Percentiles rank a stretch among this genome's conserved stretches.
Evolutionary conservation across 2,113 vertebrate species (phyloP).

Genomic region (Sterrhoptilus dennistouni): DNA sequence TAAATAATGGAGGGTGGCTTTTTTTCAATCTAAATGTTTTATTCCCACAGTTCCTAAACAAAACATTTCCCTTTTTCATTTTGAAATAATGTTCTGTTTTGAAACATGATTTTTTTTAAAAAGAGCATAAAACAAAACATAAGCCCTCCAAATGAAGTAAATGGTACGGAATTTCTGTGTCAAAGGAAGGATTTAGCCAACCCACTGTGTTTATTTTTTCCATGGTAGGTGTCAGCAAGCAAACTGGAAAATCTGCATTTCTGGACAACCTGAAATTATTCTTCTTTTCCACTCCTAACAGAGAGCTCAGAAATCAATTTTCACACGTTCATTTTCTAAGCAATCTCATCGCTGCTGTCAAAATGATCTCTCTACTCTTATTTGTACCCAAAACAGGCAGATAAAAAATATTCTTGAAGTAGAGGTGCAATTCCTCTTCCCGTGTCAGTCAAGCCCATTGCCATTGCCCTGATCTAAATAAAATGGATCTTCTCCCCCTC

Average conservation of each 20-base stretch:
- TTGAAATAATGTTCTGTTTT: neutral
- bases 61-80: conserved; percentile 41
- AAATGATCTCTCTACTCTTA: neutral
- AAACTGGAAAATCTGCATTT: conserved; percentile 55
- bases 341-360: neutral
- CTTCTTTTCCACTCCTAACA: neutral
- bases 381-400: neutral
- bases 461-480: neutral
- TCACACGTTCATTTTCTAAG: conserved; percentile 25
- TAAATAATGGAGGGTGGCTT: conserved; percentile 13
- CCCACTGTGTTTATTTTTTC: neutral
- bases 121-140: neutral
- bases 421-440: neutral
- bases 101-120: neutral
- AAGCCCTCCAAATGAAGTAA: neutral
- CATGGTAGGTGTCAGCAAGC: neutral
- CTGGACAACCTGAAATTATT: conserved; percentile 34
- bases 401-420: neutral
- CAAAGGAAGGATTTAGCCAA: conserved; percentile 6
- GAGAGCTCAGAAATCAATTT: conserved; percentile 30
- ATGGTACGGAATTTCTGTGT: neutral
- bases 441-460: neutral
- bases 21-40: conserved; percentile 43
- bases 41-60: conserved; percentile 7
- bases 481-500: neutral